Base-by-base conservation (phyloP, 2,888 invertebrate genomes). In the Lepeophtheirus nordmannii region DNA sequence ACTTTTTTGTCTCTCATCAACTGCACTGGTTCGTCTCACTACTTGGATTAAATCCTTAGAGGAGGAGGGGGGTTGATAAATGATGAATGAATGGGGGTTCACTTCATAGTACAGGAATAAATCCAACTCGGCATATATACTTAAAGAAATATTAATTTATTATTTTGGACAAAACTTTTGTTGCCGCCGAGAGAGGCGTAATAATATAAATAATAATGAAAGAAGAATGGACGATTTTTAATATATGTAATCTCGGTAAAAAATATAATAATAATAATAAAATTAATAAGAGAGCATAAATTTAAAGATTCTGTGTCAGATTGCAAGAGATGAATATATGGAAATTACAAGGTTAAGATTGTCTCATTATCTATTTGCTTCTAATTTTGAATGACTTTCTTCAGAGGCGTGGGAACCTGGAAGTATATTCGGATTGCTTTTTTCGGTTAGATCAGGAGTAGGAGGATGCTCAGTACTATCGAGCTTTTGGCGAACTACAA, bases 401-500 rank as follows among this genome's bases (percentile, higher is more conserved):
- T 46, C 53, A 3, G 53, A n/a, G 53, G 53, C 8, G 17, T 46
- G 53, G 17, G 53, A 46, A 17, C 53, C 53, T 5, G 53, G 53
- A 46, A 46, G 53, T 14, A 46, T 46, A 46, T 46, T 46, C n/a
- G 53, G 53, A 46, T 46, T 46, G 53, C 53, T 46, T 46, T 46
- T 46, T 17, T 46, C 53, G 53, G 53, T 14, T 14, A 46, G 5
- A 46, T 46, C 53, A 14, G 53, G 17, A 17, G n/a, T 46, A 8
- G n/a, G 14, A 17, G 53, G 53, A n/a, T 53, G 20, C 53, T 20
- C 14, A 11, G 53, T 38, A 38, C 39, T 23, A 11, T 40, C 40
- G 1, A 70, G 53, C 40, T 69, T 69, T 60, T 71, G 78, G 70
- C 80, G 75, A 71, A 83, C 77, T 70, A 77, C 76, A 70, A 88